Conservation (phyloP, 2,797 vertebrate genomes). For the Loris lydekkerianus region DNA sequence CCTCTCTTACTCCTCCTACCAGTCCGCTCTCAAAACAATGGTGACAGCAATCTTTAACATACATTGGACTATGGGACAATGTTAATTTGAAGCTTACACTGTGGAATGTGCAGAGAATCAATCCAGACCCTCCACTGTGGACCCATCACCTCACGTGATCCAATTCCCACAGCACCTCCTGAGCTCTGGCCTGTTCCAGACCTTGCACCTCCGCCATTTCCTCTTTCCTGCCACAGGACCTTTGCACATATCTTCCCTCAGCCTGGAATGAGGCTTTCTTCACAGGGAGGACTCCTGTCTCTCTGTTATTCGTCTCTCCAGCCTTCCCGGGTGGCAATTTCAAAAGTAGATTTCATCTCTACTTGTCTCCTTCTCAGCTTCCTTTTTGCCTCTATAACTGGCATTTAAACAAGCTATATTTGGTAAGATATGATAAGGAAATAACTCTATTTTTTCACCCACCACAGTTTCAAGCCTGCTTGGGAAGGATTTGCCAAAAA, state of each 20-base stretch:
- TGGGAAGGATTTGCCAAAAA: constrained; percentile 61
- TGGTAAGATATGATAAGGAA: constrained; percentile 69
- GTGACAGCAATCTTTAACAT: neutral
- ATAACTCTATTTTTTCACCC: constrained; percentile 67
- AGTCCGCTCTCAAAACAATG: neutral
- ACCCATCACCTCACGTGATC: fast-evolving
- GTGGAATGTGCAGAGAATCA: neutral
- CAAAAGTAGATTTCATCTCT: constrained; percentile 24
- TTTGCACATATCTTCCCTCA: neutral
- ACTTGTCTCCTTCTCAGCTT: neutral
- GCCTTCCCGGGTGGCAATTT: neutral
- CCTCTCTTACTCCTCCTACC: neutral
- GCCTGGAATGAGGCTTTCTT: too few relatives aligned
- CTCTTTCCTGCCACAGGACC: neutral
- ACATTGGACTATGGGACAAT: neutral
- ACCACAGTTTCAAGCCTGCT: constrained; percentile 55
- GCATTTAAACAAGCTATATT: constrained; percentile 57
- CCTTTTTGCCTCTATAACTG: neutral
- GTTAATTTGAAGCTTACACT: neutral
- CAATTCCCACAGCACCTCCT: neutral
- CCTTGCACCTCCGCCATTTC: too few relatives aligned
- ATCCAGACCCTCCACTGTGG: too few relatives aligned
- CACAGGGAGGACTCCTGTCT: neutral
- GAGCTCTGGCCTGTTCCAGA: neutral
- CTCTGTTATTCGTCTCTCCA: neutral